Conservation (phyloP, 2,888 invertebrate species). For the Resseliella maxima region DNA sequence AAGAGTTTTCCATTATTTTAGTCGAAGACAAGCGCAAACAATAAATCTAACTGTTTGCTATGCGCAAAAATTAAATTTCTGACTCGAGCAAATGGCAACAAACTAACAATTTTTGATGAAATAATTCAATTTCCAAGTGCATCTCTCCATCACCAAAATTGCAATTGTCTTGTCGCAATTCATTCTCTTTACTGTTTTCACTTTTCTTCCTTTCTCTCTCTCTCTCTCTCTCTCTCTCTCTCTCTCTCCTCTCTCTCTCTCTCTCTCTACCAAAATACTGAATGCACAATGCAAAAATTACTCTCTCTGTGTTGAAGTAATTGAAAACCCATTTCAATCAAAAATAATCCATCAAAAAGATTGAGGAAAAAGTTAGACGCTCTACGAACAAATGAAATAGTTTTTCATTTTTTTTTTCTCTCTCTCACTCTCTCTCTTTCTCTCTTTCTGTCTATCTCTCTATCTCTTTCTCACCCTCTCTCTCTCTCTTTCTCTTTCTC, state of each 20-base stretch:
- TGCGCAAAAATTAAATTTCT: constrained; percentile 34
- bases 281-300: too few relatives aligned
- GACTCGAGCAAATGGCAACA: background rate
- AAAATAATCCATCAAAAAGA: background rate
- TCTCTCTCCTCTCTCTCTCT: too few relatives aligned
- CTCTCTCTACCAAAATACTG: too few relatives aligned
- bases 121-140: background rate
- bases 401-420: background rate
- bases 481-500: too few relatives aligned
- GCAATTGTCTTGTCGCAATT: background rate
- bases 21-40: background rate
- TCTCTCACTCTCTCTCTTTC: too few relatives aligned
- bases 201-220: too few relatives aligned
- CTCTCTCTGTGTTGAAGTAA: background rate
- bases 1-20: background rate
- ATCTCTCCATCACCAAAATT: background rate
- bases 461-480: too few relatives aligned
- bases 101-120: constrained; percentile 16
- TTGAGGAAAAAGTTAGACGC: background rate
- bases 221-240: too few relatives aligned
- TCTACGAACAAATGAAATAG: background rate
- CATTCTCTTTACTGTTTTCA: background rate
- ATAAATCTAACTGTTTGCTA: constrained; percentile 21
- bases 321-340: constrained; percentile 1
- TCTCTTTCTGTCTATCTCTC: too few relatives aligned